Conservation (phyloP, 2,888 invertebrate genomes). For the Eueremaeus valkanovi region DNA sequence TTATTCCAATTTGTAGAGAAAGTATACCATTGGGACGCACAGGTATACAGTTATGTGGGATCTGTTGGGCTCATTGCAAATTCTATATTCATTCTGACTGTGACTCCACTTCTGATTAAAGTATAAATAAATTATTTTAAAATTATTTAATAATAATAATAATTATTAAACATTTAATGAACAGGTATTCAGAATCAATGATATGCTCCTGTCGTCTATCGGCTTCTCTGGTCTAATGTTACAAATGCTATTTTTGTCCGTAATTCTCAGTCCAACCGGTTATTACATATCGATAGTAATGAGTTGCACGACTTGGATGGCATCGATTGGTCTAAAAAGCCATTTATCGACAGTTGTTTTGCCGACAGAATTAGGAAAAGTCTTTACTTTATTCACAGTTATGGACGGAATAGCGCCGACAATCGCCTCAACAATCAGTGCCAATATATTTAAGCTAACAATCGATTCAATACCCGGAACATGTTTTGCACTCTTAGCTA, state of each 20-base stretch:
- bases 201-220: not conserved
- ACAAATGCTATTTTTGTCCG: not conserved
- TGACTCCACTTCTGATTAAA: not conserved
- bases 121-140: not conserved
- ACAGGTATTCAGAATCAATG: not conserved
- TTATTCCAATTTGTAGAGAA: not conserved
- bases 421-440: not conserved
- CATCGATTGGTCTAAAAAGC: not conserved
- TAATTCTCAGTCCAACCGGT: not conserved
- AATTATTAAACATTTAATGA: not conserved
- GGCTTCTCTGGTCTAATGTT: not conserved
- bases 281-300: not conserved
- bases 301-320: not conserved
- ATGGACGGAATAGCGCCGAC: not conserved
- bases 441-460: not conserved
- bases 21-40: not conserved
- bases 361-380: not conserved
- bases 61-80: not conserved
- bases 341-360: not conserved
- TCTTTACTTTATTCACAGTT: not conserved
- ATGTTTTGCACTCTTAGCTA: not conserved
- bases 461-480: not conserved
- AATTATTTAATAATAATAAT: too few relatives aligned
- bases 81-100: not conserved
- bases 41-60: not conserved